These are phyloP conservation scores for Excalfactoria chinensis DNA, from an alignment of 2,113 vertebrate genomes.

Conservation along the genomic window DNA sequence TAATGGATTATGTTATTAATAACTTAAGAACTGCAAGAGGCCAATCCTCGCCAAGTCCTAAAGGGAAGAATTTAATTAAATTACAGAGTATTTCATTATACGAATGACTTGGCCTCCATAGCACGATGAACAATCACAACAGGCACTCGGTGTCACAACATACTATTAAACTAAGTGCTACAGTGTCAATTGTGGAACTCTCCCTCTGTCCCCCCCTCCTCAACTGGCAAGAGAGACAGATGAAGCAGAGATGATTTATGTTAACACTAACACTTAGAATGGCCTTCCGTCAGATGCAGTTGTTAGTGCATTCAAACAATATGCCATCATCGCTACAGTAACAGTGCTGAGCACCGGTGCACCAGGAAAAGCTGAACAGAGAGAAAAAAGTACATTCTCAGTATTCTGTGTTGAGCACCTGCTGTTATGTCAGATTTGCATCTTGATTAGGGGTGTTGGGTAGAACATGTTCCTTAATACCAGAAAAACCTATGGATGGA, in stretches of 20 bases:
- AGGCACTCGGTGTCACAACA: not conserved
- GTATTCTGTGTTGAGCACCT: not conserved
- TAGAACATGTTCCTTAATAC: not conserved
- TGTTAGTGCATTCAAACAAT: not conserved
- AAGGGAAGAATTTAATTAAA: conserved; percentile 29
- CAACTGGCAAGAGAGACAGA: not conserved
- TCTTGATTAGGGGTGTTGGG: not conserved
- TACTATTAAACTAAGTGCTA: not conserved
- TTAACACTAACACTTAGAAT: not conserved
- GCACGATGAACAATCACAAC: not conserved
- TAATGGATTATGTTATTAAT: not conserved
- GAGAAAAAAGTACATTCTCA: not conserved
- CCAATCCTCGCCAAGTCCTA: not conserved
- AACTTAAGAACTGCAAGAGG: not conserved
- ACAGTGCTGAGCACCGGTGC: not conserved
- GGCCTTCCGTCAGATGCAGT: not conserved
- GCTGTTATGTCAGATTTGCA: not conserved
- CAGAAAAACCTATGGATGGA: not conserved
- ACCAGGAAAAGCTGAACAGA: not conserved
- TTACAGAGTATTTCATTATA: not conserved
- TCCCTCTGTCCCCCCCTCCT: not conserved
- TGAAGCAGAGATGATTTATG: not conserved
- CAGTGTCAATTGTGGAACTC: not conserved
- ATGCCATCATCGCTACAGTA: not conserved
- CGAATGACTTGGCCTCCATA: not conserved